A percentile compares a stretch with the other conserved stretches of the same genome.
phyloP scores from a whole-genome alignment of 2,113 vertebrate species.

The Heterocephalus glaber region DNA sequence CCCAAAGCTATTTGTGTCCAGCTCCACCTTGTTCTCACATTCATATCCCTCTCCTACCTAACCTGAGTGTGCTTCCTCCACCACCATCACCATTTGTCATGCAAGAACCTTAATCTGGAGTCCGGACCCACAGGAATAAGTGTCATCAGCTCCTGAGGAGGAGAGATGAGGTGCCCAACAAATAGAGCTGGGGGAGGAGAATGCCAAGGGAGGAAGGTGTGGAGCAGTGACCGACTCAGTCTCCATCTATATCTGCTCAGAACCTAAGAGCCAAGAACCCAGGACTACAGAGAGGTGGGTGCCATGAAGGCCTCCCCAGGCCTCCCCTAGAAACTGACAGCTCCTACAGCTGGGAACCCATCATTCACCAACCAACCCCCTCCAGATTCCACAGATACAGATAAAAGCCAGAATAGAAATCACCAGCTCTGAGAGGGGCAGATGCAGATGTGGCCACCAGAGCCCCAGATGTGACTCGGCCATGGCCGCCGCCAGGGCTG shows the following conservation, averaged over 20 bases:
- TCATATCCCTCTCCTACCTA: neutral
- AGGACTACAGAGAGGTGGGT: neutral
- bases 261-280: neutral
- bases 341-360: neutral
- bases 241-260: neutral
- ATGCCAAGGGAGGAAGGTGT: neutral
- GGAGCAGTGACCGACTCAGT: neutral
- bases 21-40: neutral
- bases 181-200: no score
- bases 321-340: neutral
- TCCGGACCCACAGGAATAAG: neutral
- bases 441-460: slow-evolving; percentile 60
- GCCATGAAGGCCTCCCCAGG: neutral
- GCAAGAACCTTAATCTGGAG: neutral
- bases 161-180: neutral
- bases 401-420: slow-evolving; percentile 65
- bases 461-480: slow-evolving; percentile 66
- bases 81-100: neutral
- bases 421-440: neutral
- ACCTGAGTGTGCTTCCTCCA: neutral
- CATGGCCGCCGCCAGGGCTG: neutral
- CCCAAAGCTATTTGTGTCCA: neutral
- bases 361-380: neutral
- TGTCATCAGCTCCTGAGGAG: neutral
- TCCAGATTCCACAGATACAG: slow-evolving; percentile 58